Evolutionary conservation across 2,797 vertebrate genomes (phyloP).

Genomic region (Enteromius trimaculatus): DNA sequence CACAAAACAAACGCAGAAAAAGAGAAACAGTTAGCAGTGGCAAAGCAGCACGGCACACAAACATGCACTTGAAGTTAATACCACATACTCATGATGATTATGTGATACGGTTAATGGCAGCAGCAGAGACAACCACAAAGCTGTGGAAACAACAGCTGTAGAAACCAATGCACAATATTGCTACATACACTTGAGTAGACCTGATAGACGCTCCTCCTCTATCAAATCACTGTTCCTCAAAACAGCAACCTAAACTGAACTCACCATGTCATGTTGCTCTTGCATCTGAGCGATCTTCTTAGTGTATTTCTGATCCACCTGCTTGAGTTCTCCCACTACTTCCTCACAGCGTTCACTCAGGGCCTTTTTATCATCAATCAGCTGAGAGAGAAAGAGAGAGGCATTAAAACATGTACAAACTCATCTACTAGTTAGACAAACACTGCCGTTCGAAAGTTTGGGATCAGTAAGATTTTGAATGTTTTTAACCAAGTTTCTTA

Average conservation of each 20-base stretch:
- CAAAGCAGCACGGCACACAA: slow-evolving; percentile 48
- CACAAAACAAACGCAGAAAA: slow-evolving; percentile 41
- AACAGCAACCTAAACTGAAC: slow-evolving; percentile 63
- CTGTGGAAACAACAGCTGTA: neutral
- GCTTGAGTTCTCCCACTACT: slow-evolving; percentile 85
- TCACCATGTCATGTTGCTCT: slow-evolving; percentile 92
- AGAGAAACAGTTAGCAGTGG: slow-evolving; percentile 61
- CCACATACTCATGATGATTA: slow-evolving; percentile 23
- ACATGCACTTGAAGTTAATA: slow-evolving; percentile 28
- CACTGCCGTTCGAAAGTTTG: neutral
- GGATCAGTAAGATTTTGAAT: neutral
- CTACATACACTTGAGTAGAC: neutral
- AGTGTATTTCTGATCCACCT: slow-evolving; percentile 87
- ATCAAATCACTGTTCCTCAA: neutral
- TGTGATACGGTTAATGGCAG: neutral
- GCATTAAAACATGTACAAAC: neutral
- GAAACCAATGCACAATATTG: neutral
- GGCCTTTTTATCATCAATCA: slow-evolving; percentile 91
- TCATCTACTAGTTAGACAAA: neutral
- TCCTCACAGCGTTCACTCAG: slow-evolving; percentile 89
- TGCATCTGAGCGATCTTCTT: slow-evolving; percentile 89
- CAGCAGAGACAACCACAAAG: slow-evolving; percentile 11
- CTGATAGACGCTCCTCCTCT: neutral
- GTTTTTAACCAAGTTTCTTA: neutral
- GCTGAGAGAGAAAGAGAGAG: slow-evolving; percentile 69